Conservation (phyloP, 2,888 invertebrate genomes). For the Acanthosepion esculentum region DNA sequence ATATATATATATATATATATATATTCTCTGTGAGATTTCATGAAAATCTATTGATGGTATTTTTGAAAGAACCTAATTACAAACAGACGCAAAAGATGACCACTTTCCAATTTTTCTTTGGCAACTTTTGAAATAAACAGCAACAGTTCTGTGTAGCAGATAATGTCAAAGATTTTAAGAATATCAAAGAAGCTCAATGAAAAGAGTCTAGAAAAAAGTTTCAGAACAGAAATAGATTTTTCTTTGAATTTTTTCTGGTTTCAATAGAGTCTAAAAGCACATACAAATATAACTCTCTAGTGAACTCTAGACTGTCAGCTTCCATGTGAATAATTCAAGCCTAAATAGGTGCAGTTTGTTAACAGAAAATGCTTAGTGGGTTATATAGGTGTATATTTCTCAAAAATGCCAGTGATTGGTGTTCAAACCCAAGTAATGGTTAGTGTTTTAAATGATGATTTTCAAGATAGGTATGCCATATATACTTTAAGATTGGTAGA, state of each 20-base stretch:
- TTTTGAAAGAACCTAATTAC: conserved; percentile 20
- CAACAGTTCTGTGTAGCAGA: neutral
- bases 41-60: neutral
- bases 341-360: neutral
- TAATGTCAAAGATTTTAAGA: neutral
- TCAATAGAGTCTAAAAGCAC: neutral
- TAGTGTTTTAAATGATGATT: neutral
- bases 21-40: neutral
- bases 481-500: neutral
- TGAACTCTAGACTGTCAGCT: neutral
- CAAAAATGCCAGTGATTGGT: neutral
- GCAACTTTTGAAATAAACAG: no score
- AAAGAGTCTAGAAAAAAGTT: neutral
- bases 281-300: neutral
- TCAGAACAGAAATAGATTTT: neutral
- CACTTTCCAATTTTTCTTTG: neutral
- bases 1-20: neutral
- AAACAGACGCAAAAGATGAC: conserved; percentile 11
- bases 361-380: neutral
- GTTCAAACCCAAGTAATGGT: neutral
- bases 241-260: neutral
- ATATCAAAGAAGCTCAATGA: neutral
- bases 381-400: neutral
- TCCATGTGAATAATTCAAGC: neutral
- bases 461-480: neutral